Conservation (phyloP, 2,797 vertebrate genomes). For the Sebastes melanostomus region DNA sequence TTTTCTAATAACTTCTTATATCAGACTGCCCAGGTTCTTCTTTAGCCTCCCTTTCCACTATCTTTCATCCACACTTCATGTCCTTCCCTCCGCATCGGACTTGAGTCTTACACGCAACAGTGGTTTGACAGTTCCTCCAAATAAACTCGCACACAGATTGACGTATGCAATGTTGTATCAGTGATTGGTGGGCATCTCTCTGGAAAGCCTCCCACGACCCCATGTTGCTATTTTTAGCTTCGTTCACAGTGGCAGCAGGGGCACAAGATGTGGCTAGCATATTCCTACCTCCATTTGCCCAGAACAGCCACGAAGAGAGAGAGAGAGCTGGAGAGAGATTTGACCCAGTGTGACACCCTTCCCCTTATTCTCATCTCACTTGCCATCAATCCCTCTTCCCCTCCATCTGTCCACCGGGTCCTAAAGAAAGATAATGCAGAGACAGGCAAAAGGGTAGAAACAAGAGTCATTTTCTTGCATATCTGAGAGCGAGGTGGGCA, state of each 20-base stretch:
- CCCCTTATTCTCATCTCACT: constrained; percentile 18
- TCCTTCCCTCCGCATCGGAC: constrained; percentile 2
- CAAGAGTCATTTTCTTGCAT: background rate
- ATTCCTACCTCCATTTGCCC: constrained; percentile 48
- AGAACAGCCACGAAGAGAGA: constrained; percentile 21
- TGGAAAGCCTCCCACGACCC: constrained; percentile 40
- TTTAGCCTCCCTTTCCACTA: background rate
- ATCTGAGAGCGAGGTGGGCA: background rate
- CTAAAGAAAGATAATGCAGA: constrained; percentile 19
- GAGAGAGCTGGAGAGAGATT: constrained; percentile 14
- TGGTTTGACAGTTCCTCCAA: constrained; percentile 39
- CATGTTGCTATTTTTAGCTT: constrained; percentile 58
- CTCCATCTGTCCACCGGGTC: constrained; percentile 35
- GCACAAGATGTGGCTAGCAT: constrained; percentile 47
- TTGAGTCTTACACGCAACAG: constrained; percentile 13
- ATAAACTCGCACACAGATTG: constrained; percentile 24
- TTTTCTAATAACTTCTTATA: background rate
- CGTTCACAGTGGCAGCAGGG: constrained; percentile 47
- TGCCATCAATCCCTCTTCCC: constrained; percentile 7
- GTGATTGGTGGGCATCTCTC: constrained; percentile 40
- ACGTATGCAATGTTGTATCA: constrained; percentile 43
- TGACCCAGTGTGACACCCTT: constrained; percentile 23
- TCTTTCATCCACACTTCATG: constrained; percentile 17
- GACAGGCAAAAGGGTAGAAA: background rate
- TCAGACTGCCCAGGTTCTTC: background rate